Base-by-base conservation (phyloP, 1,140 invertebrate species). In the Monochamus saltuarius region DNA sequence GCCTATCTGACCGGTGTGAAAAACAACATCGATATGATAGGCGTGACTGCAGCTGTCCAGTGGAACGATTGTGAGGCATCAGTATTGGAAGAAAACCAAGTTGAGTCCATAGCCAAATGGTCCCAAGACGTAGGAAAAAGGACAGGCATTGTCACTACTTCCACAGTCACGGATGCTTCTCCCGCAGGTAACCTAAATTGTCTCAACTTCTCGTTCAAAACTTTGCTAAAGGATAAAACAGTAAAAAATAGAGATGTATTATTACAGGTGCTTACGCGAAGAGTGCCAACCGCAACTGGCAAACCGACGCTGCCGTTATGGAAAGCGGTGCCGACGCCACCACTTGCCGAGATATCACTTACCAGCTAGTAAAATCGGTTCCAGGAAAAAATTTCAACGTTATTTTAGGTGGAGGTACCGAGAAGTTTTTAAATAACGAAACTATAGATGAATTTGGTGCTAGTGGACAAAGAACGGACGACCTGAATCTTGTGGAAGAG, bases 1-100 rank as follows among this genome's bases (percentile, higher is more conserved):
- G 90, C 92, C 0, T 91, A 91, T 67, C 78, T 95, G 13, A 82
- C 83, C 6, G 94, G 94, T 4, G 86, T 94, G 0, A 96, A 96
- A 76, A 85, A 85, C 1, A 92, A 93, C 69, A 84, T 83, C 42
- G 88, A 84, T 11, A 89, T 87, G 1, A 79, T 94, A 1, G 92
- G 92, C 0, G 81, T 94, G 0, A 86, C 88, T 61, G 86, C 83
- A 0, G 80, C 82, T 13, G 84, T 88, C 0, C 81, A 80, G 3
- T 74, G 80, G 34, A 76, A 78, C 0, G 81, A 86, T 38, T 87
- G 89, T 61, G 65, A 77, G 53, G 80, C 80, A 1, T 80, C 83
- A 63, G 74, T 82, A 1, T 70, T 87, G 51, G 70, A 77, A 22
- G 74, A 65, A 11, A 84, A 84, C 65, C 81, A 85, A 70, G 82